Evolutionary conservation across 37 sponge, comb jelly and placozoan genomes (phyloP).

Genomic region (Oopsacas minuta): DNA sequence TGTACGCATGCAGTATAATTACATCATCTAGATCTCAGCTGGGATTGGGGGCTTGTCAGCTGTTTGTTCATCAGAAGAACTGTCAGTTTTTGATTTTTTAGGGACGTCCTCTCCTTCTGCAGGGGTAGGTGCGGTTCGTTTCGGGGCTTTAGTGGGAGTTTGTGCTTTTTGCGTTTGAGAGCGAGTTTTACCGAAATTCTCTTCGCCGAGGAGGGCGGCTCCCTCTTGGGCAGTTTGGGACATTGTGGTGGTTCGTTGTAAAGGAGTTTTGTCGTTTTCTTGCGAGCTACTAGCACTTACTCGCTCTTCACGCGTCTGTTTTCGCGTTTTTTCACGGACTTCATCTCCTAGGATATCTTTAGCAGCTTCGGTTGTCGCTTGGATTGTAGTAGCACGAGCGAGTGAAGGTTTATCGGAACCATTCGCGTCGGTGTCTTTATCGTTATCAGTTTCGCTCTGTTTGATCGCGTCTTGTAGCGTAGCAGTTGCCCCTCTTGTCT

Average conservation of each 20-base stretch:
- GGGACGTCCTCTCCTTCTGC: neutral
- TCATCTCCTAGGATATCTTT: neutral
- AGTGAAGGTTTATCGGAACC: neutral
- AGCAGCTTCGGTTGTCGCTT: neutral
- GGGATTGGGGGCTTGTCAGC: neutral
- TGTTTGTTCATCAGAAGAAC: neutral
- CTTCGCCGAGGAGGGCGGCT: neutral
- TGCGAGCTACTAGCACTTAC: neutral
- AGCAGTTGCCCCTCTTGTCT: neutral
- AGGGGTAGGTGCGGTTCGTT: neutral
- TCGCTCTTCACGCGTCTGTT: neutral
- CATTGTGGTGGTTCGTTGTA: neutral
- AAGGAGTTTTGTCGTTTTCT: neutral
- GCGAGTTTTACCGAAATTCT: neutral
- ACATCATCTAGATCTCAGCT: neutral
- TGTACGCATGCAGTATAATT: too few species aligned
- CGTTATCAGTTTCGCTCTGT: neutral
- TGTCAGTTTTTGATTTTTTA: neutral
- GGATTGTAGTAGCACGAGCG: neutral
- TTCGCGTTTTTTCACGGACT: neutral
- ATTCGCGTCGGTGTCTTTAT: neutral
- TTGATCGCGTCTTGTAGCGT: neutral
- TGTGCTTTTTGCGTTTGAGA: neutral
- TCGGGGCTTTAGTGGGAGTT: neutral
- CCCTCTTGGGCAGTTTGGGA: neutral